Evolutionary conservation across 2,888 invertebrate species (phyloP).

Genomic region (Meteorus cinctellus): DNA sequence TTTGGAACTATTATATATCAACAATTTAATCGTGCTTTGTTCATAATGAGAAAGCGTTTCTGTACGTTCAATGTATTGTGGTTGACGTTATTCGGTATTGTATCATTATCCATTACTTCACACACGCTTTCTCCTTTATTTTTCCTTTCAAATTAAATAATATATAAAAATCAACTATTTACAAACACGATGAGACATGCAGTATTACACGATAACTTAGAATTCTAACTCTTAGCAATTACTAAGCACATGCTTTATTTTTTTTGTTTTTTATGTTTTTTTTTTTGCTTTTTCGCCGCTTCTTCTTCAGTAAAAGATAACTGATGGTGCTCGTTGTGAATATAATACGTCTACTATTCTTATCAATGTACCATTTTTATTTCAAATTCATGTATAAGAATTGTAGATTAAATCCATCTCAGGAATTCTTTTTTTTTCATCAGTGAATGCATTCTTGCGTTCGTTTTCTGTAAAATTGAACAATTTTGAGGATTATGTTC

Average conservation of each 20-base stretch:
- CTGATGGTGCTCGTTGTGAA: slow-evolving; percentile 63
- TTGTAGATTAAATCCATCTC: slow-evolving; percentile 65
- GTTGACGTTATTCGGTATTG: slow-evolving; percentile 13
- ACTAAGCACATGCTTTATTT: slow-evolving; percentile 51
- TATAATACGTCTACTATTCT: slow-evolving; percentile 61
- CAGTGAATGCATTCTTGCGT: slow-evolving; percentile 66
- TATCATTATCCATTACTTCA: slow-evolving; percentile 24
- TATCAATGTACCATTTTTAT: slow-evolving; percentile 42
- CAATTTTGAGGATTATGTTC: slow-evolving; percentile 62
- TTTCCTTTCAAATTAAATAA: slow-evolving; percentile 61
- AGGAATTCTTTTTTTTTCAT: slow-evolving; percentile 65
- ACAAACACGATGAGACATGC: slow-evolving; percentile 70
- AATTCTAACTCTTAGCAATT: slow-evolving; percentile 53
- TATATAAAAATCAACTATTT: slow-evolving; percentile 72
- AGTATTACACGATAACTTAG: slow-evolving; percentile 57
- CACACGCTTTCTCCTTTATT: slow-evolving; percentile 27
- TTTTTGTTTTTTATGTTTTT: slow-evolving; percentile 35
- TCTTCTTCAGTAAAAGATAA: slow-evolving; percentile 54
- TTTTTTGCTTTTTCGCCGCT: slow-evolving; percentile 31
- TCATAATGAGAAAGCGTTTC: slow-evolving; percentile 27
- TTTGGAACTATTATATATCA: slow-evolving; percentile 20
- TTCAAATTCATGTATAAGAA: slow-evolving; percentile 63
- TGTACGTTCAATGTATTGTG: neutral
- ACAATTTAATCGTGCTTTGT: slow-evolving; percentile 30
- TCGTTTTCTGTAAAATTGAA: slow-evolving; percentile 70